Evolutionary conservation across 2,888 invertebrate species (phyloP), one percentile per base, ranked within the genome.

Genomic region (Mechanitis messenoides): DNA sequence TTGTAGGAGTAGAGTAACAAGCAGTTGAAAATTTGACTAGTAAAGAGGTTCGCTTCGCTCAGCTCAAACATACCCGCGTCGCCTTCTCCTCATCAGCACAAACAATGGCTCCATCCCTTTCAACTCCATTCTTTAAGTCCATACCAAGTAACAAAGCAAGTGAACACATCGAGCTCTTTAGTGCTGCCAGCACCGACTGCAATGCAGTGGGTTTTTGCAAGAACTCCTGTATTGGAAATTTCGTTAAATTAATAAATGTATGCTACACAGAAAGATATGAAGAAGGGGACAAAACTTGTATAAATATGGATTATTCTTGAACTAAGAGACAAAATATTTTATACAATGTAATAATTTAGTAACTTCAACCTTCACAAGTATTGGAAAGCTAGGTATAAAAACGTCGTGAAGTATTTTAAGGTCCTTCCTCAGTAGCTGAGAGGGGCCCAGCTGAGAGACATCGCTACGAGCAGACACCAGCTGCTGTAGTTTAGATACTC

Each of bases 391-490:
- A 0, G 87, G 91, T 11, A 90, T 82, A 33, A 87, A 74, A 0
- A 91, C 78, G 45, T 91, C 88, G 3, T 89, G 90, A 1, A 94
- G 77, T 1, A 93, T 74, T 87, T 97, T 97, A 57, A 94, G 83
- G 75, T 97, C 97, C 78, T 94, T 95, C 60, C 92, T 90, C 11
- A 97, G 80, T 3, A 97, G 83, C 74, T 96, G 94, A 0, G 88
- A 82, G 0, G 93, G 84, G 0, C 91, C 91, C n/a, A 97, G 81
- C 0, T 74, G 67, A 0, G 92, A 92, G 0, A 95, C 91, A 74
- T 96, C 93, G 50, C 91, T 91, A 59, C 95, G 92, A 0, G 95
- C 95, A 0, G 77, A 71, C 58, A 93, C 85, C 3, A 97, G 80
- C 12, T 83, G 76, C 0, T 91, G 77, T 65, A 93, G 57, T n/a